These are phyloP conservation scores for Setipinna tenuifilis DNA, from an alignment of 2,797 vertebrate genomes.

Conservation along the genomic window DNA sequence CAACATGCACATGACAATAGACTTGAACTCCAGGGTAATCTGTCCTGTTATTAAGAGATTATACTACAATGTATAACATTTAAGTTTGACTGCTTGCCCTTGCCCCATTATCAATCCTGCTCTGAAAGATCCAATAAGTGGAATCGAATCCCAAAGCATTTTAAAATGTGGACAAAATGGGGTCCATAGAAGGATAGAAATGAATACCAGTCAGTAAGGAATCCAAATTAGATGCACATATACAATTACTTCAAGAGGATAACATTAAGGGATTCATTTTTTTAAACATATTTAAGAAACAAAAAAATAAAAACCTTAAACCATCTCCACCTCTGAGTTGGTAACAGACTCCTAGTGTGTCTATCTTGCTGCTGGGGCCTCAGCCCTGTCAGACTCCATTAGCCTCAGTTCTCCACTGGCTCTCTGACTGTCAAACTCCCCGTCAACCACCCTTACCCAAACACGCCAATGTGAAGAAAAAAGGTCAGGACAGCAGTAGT, in stretches of 20 bases:
- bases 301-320: neutral
- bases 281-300: neutral
- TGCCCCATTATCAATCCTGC: neutral
- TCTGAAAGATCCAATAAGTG: neutral
- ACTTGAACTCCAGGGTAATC: too few relatives aligned
- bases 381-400: conserved; percentile 53
- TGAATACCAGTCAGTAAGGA: neutral
- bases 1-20: too few relatives aligned
- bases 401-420: conserved; percentile 29
- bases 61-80: neutral
- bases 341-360: neutral
- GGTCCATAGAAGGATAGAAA: neutral
- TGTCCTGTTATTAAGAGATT: too few relatives aligned
- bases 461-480: neutral
- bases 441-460: neutral
- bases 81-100: neutral
- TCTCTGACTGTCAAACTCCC: conserved; percentile 21
- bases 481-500: neutral
- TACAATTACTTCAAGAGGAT: conserved; percentile 18
- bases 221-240: neutral
- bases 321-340: neutral
- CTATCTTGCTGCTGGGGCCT: conserved; percentile 24
- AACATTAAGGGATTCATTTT: conserved; percentile 22
- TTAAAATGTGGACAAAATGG: neutral
- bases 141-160: neutral